These are phyloP conservation scores for Sylvia borin DNA, from an alignment of 2,797 vertebrate species.

Conservation along the genomic window DNA sequence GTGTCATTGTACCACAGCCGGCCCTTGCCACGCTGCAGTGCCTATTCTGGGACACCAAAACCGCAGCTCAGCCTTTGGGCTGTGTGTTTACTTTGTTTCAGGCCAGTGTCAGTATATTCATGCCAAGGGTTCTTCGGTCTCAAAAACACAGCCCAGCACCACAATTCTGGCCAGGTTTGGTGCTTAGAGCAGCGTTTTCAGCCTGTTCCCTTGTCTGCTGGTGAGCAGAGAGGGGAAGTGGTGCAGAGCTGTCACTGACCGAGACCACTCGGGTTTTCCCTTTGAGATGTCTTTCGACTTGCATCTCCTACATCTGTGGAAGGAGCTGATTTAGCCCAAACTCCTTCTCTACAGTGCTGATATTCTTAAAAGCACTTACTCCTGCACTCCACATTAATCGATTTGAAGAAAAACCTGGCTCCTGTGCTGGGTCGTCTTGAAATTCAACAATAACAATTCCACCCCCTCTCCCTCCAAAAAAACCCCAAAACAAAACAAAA, in stretches of 20 bases:
- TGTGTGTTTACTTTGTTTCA: fast-evolving
- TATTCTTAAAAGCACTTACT: neutral
- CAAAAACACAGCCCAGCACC: neutral
- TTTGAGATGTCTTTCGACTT: too few species aligned
- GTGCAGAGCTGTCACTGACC: neutral
- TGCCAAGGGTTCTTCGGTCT: fast-evolving
- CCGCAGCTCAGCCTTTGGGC: fast-evolving
- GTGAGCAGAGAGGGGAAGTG: neutral
- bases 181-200: neutral
- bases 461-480: too few species aligned
- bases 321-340: neutral
- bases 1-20: fast-evolving
- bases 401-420: neutral
- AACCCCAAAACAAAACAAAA: neutral
- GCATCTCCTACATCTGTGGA: fast-evolving
- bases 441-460: neutral
- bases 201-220: fast-evolving
- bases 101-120: fast-evolving
- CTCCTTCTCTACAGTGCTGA: fast-evolving
- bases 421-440: neutral
- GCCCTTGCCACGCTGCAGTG: fast-evolving
- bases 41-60: fast-evolving
- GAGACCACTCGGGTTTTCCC: fast-evolving
- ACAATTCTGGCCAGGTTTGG: fast-evolving
- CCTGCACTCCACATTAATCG: fast-evolving